These are phyloP conservation scores for Amphipyra berbera DNA, from an alignment of 2,888 invertebrate species.

Conservation along the genomic window DNA sequence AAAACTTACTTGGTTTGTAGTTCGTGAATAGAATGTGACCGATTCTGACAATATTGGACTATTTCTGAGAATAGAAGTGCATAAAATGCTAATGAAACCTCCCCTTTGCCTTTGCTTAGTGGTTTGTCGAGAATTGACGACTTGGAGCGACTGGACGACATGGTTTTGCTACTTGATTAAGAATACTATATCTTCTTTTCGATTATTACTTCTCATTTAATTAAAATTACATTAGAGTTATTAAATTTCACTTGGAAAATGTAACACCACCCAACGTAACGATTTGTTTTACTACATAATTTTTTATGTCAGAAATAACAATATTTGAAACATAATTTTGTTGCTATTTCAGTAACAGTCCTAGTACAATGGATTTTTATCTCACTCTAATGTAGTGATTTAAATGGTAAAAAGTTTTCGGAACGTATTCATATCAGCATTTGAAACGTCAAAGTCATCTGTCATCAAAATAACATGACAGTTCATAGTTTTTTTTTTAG, in stretches of 20 bases:
- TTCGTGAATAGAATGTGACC: conserved; percentile 98
- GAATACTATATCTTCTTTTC: background rate
- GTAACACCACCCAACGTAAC: conserved; percentile 12
- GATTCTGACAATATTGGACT: conserved; percentile 99
- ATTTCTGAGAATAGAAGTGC: conserved; percentile 99
- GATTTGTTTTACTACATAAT: conserved; percentile 1
- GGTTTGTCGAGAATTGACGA: conserved; percentile 97
- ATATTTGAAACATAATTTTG: background rate
- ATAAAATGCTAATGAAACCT: conserved; percentile 97
- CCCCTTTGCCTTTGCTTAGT: conserved; percentile 97
- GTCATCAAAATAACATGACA: too few relatives aligned
- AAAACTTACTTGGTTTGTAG: conserved; percentile 96
- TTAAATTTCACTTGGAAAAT: conserved; percentile 5
- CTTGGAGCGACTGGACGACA: conserved; percentile 91
- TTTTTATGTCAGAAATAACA: background rate
- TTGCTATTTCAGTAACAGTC: conserved; percentile 7
- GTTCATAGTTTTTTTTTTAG: too few relatives aligned
- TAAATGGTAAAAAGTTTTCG: background rate
- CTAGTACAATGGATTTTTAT: background rate
- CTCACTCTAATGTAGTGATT: background rate
- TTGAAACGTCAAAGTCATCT: background rate
- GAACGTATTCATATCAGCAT: background rate
- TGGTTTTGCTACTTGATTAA: conserved; percentile 43
- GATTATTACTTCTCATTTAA: conserved; percentile 2
- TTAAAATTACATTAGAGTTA: background rate